Evolutionary conservation across 2,113 vertebrate species (phyloP).

Genomic region (Bettongia penicillata): DNA sequence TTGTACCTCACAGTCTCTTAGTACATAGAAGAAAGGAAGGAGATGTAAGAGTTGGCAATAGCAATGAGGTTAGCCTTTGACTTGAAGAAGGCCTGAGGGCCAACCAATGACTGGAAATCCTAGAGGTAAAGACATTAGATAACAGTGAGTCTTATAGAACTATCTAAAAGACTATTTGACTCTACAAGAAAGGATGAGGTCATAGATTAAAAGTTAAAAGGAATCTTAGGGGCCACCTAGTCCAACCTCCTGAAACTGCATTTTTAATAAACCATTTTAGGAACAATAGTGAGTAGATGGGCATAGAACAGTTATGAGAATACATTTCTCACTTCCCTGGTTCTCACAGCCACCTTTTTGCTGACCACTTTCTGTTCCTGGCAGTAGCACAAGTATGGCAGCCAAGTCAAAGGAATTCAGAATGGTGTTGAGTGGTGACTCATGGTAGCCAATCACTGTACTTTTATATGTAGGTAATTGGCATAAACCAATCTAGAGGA

Average conservation of each 20-base stretch:
- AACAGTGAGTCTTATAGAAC: not conserved
- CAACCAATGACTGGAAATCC: constrained; percentile 23
- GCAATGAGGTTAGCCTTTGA: constrained; percentile 16
- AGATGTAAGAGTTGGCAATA: constrained; percentile 23
- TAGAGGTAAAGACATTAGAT: constrained; percentile 8
- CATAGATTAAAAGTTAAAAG: constrained; percentile 6
- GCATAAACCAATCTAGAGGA: not conserved
- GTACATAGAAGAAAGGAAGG: constrained; percentile 34
- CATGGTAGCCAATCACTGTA: not conserved
- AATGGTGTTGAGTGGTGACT: constrained; percentile 32
- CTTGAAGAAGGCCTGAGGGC: constrained; percentile 7
- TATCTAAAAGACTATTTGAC: not conserved
- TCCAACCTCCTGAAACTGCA: not conserved
- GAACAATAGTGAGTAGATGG: constrained; percentile 10
- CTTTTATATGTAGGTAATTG: constrained; percentile 16
- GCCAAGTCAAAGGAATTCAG: constrained; percentile 6
- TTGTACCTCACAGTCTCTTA: constrained; percentile 13
- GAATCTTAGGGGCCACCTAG: not conserved
- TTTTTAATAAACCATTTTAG: constrained; percentile 43
- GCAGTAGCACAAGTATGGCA: constrained; percentile 18
- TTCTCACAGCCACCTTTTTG: constrained; percentile 42
- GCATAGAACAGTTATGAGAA: constrained; percentile 5
- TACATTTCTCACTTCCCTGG: not conserved
- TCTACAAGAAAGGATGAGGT: constrained; percentile 18
- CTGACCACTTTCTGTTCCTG: constrained; percentile 17